Percentiles rank a stretch among this genome's conserved stretches.
phyloP scores from a whole-genome alignment of 2,113 vertebrate genomes.

The Solenodon paradoxus region DNA sequence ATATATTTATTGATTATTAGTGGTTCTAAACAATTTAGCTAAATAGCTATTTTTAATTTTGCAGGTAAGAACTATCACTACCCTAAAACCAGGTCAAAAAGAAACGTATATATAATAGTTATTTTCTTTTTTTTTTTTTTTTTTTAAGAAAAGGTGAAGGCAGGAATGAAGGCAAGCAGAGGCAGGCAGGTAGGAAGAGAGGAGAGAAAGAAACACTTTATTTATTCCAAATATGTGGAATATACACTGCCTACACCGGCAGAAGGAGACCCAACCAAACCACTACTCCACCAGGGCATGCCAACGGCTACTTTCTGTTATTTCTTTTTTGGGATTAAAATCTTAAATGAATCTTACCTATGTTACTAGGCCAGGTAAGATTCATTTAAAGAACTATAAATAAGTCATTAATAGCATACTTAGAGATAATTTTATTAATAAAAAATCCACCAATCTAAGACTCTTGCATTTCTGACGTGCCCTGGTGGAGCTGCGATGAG shows the following conservation, averaged over 20 bases:
- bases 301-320: too few relatives aligned
- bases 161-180: too few relatives aligned
- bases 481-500: too few relatives aligned
- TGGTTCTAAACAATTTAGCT: conserved; percentile 37
- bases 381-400: not conserved
- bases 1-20: conserved; percentile 40
- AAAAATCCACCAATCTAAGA: not conserved
- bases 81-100: conserved; percentile 42
- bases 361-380: not conserved
- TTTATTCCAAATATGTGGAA: too few relatives aligned
- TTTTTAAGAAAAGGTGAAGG: too few relatives aligned
- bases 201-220: too few relatives aligned
- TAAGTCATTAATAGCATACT: not conserved
- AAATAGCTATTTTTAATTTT: not conserved
- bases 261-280: too few relatives aligned
- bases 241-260: too few relatives aligned
- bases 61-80: not conserved
- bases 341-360: too few relatives aligned
- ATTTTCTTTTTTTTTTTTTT: not conserved
- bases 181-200: too few relatives aligned
- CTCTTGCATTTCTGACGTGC: not conserved
- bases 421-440: not conserved
- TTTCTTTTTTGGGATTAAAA: not conserved
- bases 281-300: too few relatives aligned
- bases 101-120: not conserved